Evolutionary conservation across 2,888 invertebrate genomes (phyloP).

Genomic region (Drosophila mulleri): DNA sequence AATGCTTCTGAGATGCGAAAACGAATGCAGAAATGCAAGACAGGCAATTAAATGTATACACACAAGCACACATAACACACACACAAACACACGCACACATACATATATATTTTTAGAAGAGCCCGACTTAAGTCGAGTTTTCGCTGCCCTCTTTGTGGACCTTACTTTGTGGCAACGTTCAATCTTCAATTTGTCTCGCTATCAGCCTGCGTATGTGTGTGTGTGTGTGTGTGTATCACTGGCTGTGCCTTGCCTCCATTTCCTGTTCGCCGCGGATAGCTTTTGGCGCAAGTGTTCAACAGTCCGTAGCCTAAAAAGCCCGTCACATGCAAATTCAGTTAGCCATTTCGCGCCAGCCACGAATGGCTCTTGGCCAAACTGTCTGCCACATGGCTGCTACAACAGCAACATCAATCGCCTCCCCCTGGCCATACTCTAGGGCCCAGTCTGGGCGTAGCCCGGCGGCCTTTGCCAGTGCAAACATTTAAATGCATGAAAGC

Average conservation of each 20-base stretch:
- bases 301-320: slow-evolving; percentile 16
- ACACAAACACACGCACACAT: background rate
- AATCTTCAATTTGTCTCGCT: slow-evolving; percentile 54
- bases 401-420: slow-evolving; percentile 17
- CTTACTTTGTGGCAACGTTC: slow-evolving; percentile 32
- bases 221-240: background rate
- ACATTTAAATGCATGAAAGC: slow-evolving; percentile 85
- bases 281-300: slow-evolving; percentile 29
- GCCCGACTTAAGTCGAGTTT: slow-evolving; percentile 4
- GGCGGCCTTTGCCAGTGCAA: slow-evolving; percentile 55
- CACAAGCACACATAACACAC: background rate
- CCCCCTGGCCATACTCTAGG: slow-evolving; percentile 13
- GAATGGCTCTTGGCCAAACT: slow-evolving; percentile 61
- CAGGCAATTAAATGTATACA: slow-evolving; percentile 63
- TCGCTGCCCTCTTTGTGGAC: slow-evolving; percentile 11
- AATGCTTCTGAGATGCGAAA: slow-evolving; percentile 42
- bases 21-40: slow-evolving; percentile 50
- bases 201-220: background rate
- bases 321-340: slow-evolving; percentile 59
- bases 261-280: slow-evolving; percentile 38
- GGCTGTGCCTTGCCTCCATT: slow-evolving; percentile 31
- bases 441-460: slow-evolving; percentile 14
- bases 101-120: background rate
- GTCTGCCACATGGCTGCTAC: slow-evolving; percentile 61
- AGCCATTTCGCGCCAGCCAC: slow-evolving; percentile 56